Conservation (phyloP, 2,888 invertebrate species). For the Drepana falcataria region DNA sequence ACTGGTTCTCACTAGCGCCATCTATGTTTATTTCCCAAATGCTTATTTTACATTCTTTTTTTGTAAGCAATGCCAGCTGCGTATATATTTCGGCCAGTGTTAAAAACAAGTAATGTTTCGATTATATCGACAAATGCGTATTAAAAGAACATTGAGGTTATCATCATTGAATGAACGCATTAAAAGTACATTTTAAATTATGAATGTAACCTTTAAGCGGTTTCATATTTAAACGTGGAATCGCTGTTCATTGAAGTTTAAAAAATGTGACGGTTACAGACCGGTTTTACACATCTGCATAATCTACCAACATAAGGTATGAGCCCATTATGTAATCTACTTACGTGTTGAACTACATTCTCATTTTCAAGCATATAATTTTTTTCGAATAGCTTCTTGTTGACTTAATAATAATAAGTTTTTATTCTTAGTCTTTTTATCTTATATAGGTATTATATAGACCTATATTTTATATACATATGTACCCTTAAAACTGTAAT, state of each 20-base stretch:
- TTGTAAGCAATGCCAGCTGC: not conserved
- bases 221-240: constrained; percentile 50
- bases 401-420: too few relatives aligned
- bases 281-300: constrained; percentile 26
- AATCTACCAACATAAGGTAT: not conserved
- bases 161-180: not conserved
- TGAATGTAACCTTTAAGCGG: constrained; percentile 43
- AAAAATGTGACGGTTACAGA: constrained; percentile 37
- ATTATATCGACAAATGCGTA: not conserved
- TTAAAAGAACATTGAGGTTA: not conserved
- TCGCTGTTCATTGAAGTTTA: constrained; percentile 42
- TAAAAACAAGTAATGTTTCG: not conserved
- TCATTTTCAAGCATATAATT: not conserved
- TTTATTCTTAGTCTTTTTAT: too few relatives aligned
- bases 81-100: not conserved
- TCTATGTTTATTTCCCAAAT: too few relatives aligned
- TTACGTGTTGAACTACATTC: not conserved
- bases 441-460: too few relatives aligned
- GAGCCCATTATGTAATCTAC: not conserved
- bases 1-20: too few relatives aligned
- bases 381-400: too few relatives aligned
- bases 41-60: not conserved
- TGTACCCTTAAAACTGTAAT: too few relatives aligned
- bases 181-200: constrained; percentile 5
- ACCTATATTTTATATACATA: too few relatives aligned